Conservation (phyloP, 2,113 vertebrate species). For the Chamaea fasciata region DNA sequence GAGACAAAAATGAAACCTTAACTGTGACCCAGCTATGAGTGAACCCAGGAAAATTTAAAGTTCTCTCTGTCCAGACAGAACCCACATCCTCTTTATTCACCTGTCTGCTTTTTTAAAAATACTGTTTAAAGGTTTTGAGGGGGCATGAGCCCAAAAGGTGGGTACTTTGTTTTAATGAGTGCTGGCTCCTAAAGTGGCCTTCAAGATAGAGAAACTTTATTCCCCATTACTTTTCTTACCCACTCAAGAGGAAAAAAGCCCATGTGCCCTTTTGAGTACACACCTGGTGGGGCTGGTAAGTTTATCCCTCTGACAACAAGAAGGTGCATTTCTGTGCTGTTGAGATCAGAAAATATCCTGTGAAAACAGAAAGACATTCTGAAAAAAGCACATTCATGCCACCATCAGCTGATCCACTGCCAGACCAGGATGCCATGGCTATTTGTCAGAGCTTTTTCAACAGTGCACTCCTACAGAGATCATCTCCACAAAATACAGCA, state of each 20-base stretch:
- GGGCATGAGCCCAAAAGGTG: neutral
- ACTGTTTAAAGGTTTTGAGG: rapidly evolving
- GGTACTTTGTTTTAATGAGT: neutral
- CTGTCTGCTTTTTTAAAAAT: neutral
- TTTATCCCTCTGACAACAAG: slow-evolving; percentile 90
- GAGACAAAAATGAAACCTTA: neutral
- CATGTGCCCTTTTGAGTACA: neutral
- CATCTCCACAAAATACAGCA: neutral
- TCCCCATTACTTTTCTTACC: neutral
- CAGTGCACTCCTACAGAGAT: neutral
- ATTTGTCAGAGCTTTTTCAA: neutral
- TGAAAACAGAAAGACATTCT: neutral
- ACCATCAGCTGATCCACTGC: neutral
- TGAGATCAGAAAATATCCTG: slow-evolving; percentile 96
- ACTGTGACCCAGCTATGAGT: neutral
- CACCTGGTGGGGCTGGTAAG: slow-evolving; percentile 90
- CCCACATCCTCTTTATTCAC: neutral
- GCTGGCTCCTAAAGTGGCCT: neutral
- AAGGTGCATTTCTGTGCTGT: slow-evolving; percentile 94
- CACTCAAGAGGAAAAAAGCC: neutral
- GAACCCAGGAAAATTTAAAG: neutral
- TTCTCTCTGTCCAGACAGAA: neutral
- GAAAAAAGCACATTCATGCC: neutral
- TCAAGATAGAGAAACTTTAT: neutral
- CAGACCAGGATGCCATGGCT: neutral